These are phyloP conservation scores for Nylanderia fulva DNA, from an alignment of 1,140 invertebrate species.

Conservation along the genomic window DNA sequence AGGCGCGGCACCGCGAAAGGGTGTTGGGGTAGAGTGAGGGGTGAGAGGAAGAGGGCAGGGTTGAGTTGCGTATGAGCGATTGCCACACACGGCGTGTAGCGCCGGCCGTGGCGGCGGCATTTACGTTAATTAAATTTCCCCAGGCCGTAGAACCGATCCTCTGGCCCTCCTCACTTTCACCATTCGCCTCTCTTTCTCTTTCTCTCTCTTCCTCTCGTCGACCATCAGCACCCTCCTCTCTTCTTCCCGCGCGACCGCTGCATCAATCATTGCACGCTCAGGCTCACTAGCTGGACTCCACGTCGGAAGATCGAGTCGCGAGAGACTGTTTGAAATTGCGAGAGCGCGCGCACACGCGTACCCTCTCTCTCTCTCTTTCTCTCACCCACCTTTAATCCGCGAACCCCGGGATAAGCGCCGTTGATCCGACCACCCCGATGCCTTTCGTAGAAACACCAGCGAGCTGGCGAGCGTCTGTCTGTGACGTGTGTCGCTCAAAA, in stretches of 20 bases:
- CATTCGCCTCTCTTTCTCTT: conserved; percentile 39
- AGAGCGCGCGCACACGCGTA: conserved; percentile 15
- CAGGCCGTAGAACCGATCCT: conserved; percentile 74
- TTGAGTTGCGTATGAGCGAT: conserved; percentile 85
- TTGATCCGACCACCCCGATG: conserved; percentile 52
- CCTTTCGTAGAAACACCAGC: conserved; percentile 36
- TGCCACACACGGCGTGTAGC: conserved; percentile 82
- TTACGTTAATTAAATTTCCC: conserved; percentile 87
- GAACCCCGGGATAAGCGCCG: conserved; percentile 18
- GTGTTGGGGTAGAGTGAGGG: background rate
- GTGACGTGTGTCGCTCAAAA: conserved; percentile 67
- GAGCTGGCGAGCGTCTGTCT: conserved; percentile 29
- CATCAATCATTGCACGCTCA: conserved; percentile 84
- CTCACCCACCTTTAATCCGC: conserved; percentile 23
- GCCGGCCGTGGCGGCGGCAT: conserved; percentile 82
- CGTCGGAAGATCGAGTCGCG: conserved; percentile 72
- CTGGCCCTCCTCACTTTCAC: conserved; percentile 67
- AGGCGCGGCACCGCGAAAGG: conserved; percentile 43
- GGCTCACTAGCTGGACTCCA: conserved; percentile 77
- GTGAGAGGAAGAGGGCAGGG: conserved; percentile 44
- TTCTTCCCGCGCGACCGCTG: conserved; percentile 66
- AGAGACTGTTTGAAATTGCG: conserved; percentile 77
- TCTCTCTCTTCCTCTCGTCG: conserved; percentile 48
- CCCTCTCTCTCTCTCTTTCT: background rate
- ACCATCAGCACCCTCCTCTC: conserved; percentile 33